A percentile compares a stretch with the other conserved stretches of the same genome.
These are phyloP conservation scores for Jordanella pulchra DNA, from an alignment of 2,797 vertebrate genomes.

Conservation along the genomic window DNA sequence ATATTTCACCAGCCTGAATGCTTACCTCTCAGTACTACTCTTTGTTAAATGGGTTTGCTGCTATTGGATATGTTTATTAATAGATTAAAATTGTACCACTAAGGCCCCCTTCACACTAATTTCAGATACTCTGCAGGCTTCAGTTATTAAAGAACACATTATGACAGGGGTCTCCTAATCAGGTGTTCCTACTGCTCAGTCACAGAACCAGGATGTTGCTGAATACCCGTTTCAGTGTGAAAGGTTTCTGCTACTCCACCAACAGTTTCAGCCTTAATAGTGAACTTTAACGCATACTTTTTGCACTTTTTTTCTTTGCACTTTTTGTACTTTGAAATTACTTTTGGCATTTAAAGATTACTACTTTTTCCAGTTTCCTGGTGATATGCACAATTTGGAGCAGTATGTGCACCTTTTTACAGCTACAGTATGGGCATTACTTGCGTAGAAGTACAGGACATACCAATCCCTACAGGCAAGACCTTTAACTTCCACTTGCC, in stretches of 20 bases:
- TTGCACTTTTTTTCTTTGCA: no score
- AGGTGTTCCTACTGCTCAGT: neutral
- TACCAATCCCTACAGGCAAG: neutral
- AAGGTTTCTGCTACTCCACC: neutral
- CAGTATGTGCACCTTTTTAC: neutral
- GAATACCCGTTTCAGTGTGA: neutral
- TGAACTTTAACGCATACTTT: neutral
- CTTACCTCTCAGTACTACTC: slow-evolving; percentile 34
- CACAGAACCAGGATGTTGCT: neutral
- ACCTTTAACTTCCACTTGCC: neutral
- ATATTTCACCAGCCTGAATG: slow-evolving; percentile 57
- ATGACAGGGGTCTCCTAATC: neutral
- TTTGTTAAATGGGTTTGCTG: slow-evolving; percentile 27
- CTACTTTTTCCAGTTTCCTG: neutral
- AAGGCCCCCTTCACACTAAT: neutral
- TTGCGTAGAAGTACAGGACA: neutral
- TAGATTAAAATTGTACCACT: neutral
- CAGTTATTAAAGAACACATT: neutral
- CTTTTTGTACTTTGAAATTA: no score
- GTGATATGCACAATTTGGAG: neutral
- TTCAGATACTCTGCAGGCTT: neutral
- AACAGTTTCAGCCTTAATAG: neutral
- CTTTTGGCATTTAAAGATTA: no score
- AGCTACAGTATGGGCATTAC: neutral
- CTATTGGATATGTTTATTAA: slow-evolving; percentile 14